Evolutionary conservation across 1,140 invertebrate species (phyloP).

Genomic region (Procambarus clarkii): DNA sequence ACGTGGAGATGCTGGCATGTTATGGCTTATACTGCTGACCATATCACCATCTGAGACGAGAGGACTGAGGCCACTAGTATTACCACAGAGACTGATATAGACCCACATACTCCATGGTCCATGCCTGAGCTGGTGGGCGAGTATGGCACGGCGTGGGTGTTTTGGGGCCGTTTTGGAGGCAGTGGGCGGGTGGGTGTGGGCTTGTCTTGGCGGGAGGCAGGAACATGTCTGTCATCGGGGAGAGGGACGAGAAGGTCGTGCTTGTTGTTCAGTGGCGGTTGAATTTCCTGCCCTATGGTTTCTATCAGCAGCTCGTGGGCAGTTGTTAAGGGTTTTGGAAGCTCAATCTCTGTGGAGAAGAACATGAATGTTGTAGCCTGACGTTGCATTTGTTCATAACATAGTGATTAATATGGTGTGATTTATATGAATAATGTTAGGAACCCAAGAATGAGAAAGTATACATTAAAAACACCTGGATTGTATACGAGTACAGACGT

Average conservation of each 20-base stretch:
- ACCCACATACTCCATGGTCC: background rate
- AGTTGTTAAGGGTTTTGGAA: conserved; percentile 24
- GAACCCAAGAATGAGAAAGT: too few relatives aligned
- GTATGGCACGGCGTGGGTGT: conserved; percentile 46
- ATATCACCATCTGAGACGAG: background rate
- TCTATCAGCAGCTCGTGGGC: conserved; percentile 28
- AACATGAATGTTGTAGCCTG: too few relatives aligned
- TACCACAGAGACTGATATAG: background rate
- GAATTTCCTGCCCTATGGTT: background rate
- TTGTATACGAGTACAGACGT: too few relatives aligned
- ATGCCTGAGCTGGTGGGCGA: conserved; percentile 13
- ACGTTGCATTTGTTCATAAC: too few relatives aligned
- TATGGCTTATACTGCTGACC: background rate
- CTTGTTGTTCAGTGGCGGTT: background rate
- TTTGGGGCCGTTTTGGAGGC: conserved; percentile 34
- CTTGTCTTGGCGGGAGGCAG: conserved; percentile 20
- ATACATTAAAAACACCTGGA: too few relatives aligned
- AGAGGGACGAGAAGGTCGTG: conserved; percentile 1
- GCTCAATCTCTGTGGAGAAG: conserved; percentile 27
- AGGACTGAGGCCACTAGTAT: background rate
- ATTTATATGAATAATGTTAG: too few relatives aligned
- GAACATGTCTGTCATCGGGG: conserved; percentile 16
- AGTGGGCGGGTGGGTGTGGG: conserved; percentile 2
- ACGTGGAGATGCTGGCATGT: background rate
- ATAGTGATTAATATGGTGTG: too few relatives aligned